Base-by-base conservation (phyloP, 1,140 invertebrate genomes). In the Ceratina japonica region DNA sequence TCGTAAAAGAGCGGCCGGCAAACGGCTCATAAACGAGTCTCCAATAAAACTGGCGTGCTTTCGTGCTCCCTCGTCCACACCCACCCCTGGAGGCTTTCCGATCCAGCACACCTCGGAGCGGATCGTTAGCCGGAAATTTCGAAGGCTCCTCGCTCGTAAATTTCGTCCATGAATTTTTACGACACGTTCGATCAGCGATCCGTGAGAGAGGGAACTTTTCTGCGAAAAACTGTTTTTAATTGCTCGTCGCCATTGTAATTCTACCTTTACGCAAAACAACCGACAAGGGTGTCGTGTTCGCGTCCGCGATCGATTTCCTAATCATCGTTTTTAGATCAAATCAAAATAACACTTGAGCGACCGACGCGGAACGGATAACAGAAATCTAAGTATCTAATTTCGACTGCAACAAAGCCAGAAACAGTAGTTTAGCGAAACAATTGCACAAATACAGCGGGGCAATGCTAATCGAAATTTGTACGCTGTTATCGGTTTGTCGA, bases 161-260 rank as follows among this genome's bases (percentile, higher is more conserved):
- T 81, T 84, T 82, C 56, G 66, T 13, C 65, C 75, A 84, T 84
- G 80, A 84, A 84, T 84, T 84, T 84, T 84, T 84, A 84, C 80
- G 80, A 75, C 27, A 44, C 63, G 59, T 59, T 54, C 62, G 61
- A 63, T 58, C 63, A 61, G 51, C 77, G 51, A 72, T 22, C 37
- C 37, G 70, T 37, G 51, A n/a, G 44, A 54, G 22, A 20, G 20
- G n/a, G 8, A 2, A 1, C 16, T 18, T 5, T 18, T 15, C 0
- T 52, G 22, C 15, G 27, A 24, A 66, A 51, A 20, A 44, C 24
- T n/a, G 37, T 52, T 76, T 77, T 66, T 61, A 58, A 70, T 70
- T 70, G 52, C 15, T 51, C n/a, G 18, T 3, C n/a, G 20, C 16
- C 18, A 18, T 72, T 49, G 20, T 66, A 58, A 66, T 56, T 75